Base-by-base conservation (phyloP, 2,113 vertebrate genomes). In the Varanus salvator region DNA sequence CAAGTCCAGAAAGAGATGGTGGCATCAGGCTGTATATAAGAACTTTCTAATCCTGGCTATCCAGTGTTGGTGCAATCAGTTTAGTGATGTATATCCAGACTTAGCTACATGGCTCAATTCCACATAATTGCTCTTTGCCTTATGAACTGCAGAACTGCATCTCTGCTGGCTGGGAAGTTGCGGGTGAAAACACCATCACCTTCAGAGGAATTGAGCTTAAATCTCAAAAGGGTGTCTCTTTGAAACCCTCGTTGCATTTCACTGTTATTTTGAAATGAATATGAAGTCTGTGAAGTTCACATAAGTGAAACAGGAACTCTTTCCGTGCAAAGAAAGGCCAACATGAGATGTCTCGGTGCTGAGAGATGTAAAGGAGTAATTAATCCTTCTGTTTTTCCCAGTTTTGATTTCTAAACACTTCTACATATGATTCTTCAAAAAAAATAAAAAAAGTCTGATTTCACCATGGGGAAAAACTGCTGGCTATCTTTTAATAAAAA, bases 401-500 rank as follows among this genome's bases (percentile, higher is more conserved):
- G 15, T 91, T 90, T 90, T 66, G 84, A 81, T 88, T 92, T 93
- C 90, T 94, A 91, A 93, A 95, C 92, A 89, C 69, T 93, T 94
- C 34, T 87, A n/a, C 66, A 82, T 44, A 88, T n/a, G 38, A 50
- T 86, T 54, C 74, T 84, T 92, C 95, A 94, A 68, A 66, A 54
- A 7, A 31, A 19, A n/a, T n/a, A 87, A 21, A 64, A 44, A 54
- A 9, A 72, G 93, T 90, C 89, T 78, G 50, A 94, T 90, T 91
- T 93, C 89, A 95, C 91, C 76, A 68, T 2, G 0, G 90, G 94
- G 90, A 90, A 93, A 93, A 95, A 84, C 57, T 44, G n/a, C 71
- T 88, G 7, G 88, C 78, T 90, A 68, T 88, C 87, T 92, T 93
- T 91, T 91, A 94, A 86, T 93, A 93, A 92, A 94, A 95, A 92